These are phyloP conservation scores for Rhynchotus rufescens DNA, from an alignment of 2,797 vertebrate species.

Conservation along the genomic window DNA sequence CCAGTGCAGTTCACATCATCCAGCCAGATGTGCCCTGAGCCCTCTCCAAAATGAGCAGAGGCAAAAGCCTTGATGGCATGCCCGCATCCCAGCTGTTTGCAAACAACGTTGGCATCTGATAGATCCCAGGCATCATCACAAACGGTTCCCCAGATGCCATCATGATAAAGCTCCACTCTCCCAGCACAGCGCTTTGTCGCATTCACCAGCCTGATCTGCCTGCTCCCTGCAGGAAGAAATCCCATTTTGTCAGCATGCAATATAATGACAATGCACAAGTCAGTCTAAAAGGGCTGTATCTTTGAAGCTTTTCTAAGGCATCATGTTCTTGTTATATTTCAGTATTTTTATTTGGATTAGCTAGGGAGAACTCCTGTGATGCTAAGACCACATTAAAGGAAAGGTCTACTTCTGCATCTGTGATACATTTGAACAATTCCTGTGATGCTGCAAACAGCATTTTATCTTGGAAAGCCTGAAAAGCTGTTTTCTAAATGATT, in stretches of 20 bases:
- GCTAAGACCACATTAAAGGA: not conserved
- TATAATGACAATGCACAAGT: not conserved
- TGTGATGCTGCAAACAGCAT: not conserved
- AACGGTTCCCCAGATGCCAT: slow-evolving; percentile 72
- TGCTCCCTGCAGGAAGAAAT: slow-evolving; percentile 48
- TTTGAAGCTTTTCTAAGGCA: not conserved
- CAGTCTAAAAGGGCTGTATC: not conserved
- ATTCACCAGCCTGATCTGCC: slow-evolving; percentile 57
- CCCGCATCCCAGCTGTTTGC: slow-evolving; percentile 75
- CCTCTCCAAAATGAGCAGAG: slow-evolving; percentile 47
- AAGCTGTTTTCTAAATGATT: not conserved
- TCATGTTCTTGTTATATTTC: not conserved
- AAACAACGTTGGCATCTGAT: slow-evolving; percentile 63
- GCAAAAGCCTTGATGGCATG: not conserved
- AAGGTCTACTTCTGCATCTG: not conserved
- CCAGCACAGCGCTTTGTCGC: slow-evolving; percentile 61
- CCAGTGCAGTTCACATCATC: slow-evolving; percentile 56
- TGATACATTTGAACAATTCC: not conserved
- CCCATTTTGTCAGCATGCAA: not conserved
- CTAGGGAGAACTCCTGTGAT: not conserved
- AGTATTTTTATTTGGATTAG: not conserved
- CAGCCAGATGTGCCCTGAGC: slow-evolving; percentile 71
- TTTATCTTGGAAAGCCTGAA: not conserved
- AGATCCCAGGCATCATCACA: slow-evolving; percentile 76
- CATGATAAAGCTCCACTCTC: slow-evolving; percentile 70